Evolutionary conservation across 2,113 vertebrate genomes (phyloP), one percentile per base, ranked within the genome.

Genomic region (Antechinus flavipes): DNA sequence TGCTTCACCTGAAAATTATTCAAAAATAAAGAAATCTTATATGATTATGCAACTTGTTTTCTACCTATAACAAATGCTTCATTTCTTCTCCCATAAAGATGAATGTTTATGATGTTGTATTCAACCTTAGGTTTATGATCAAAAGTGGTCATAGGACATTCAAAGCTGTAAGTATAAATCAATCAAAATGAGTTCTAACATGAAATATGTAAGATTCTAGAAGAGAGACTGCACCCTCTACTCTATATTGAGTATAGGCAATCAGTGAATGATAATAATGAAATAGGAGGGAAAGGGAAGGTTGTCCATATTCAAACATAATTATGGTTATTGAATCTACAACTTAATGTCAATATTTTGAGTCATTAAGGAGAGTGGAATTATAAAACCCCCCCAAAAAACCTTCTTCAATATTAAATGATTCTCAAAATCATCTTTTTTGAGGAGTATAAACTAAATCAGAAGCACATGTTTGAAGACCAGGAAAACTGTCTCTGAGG

Each of bases 341-440:
- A 68, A 35, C 2, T 68, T 68, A 19, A 76, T 76, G 35, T 76
- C 61, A 35, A 19, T n/a, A 30, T 76, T 76, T 76, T 76, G 35
- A n/a, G 35, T 4, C 30, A 68, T 68, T 68, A 68, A 35, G 30
- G 27, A 35, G 58, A 68, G 22, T 1, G 26, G 30, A 5, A 26
- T 8, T 76, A 14, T 24, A 26, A 94, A 94, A 49, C 58, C 84
- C 54, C 94, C 91, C 50, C 50, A 50, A 42, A 42, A 49, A 91
- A 94, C 25, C 35, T 93, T 90, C 46, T 47, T 90, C 5, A 95
- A 95, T 22, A 93, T 94, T 1, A 49, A 91, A 76, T 2, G 0
- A 14, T 27, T 96, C 56, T 92, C 19, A 68, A 91, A 97, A 95
- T 91, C 50, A n/a, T 93, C 58, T 92, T 90, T 97, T 97, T 96